Evolutionary conservation across 1,140 invertebrate genomes (phyloP), one percentile per base, ranked within the genome.

Genomic region (Venturia canescens): DNA sequence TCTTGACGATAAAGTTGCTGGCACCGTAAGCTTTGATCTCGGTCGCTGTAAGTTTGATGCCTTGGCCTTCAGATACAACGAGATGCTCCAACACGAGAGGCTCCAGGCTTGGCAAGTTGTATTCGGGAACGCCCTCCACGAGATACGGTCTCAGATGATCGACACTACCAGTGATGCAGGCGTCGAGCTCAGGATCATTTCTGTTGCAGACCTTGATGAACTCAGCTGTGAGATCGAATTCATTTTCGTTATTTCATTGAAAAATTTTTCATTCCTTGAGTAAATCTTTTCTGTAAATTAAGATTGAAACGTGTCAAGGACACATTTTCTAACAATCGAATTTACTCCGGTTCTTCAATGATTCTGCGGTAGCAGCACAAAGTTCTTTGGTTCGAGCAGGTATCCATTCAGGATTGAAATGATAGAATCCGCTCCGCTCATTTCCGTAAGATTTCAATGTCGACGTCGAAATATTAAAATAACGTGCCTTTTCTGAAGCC

Each of bases 41-140:
- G 44, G 88, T 93, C 18, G 92, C 92, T 16, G 88, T 91, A 50
- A 95, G 90, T 83, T 88, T 93, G 18, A 95, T 86, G 0, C 92
- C 93, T 3, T 70, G 86, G n/a, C 91, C 90, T 53, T 94, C 92
- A 0, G 92, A 84, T 13, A 93, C 91, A 16, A 92, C 92, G 3
- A 95, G 83, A 83, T 95, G 93, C n/a, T 93, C 92, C 27, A 95
- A 91, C 31, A 93, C 82, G 21, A 96, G 87, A 9, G 94, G 94
- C 82, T 95, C 94, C 67, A 95, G 83, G 0, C 93, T 89, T 0
- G 94, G 94, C 16, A 95, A 92, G 79, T 93, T 93, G 53, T 94
- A 92, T 50, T 94, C 93, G 3, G 93, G 92, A 27, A 94, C 84
- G 13, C 93, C 93, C 79, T 63, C 67, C 48, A 83, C 84, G 0